Conservation (phyloP, 2,113 vertebrate genomes). For the Strigops habroptila region DNA sequence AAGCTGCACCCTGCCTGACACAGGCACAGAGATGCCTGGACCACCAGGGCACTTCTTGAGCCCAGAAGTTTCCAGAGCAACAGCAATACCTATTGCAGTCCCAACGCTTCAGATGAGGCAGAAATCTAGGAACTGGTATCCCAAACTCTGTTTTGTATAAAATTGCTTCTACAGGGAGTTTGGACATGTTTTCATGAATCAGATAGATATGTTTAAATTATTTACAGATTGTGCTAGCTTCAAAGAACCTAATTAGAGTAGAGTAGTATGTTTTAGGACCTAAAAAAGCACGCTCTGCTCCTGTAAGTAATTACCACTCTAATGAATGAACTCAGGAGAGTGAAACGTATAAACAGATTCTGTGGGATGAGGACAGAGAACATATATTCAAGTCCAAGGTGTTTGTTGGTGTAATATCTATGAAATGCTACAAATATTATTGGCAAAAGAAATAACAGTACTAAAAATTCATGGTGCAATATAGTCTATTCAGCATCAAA, state of each 20-base stretch:
- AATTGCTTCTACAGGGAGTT: background rate
- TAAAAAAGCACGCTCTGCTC: constrained; percentile 5
- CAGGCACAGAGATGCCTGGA: background rate
- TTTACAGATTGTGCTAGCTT: constrained; percentile 30
- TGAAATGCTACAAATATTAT: background rate
- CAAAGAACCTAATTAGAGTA: constrained; percentile 39
- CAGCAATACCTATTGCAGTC: background rate
- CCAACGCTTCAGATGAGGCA: background rate
- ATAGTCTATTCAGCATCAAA: background rate
- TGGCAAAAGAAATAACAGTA: background rate
- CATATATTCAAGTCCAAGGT: background rate
- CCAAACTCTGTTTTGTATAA: background rate
- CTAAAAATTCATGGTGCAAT: background rate
- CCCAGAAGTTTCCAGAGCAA: background rate
- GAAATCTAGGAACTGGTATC: background rate
- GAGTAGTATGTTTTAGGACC: background rate
- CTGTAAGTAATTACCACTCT: constrained; percentile 33
- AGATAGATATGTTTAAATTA: constrained; percentile 28
- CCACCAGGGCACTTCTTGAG: background rate
- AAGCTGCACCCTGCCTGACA: background rate
- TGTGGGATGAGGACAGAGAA: background rate
- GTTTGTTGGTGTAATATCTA: background rate
- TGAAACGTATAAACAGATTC: background rate
- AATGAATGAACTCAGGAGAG: constrained; percentile 17
- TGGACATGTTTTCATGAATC: background rate